Evolutionary conservation across 2,888 invertebrate genomes (phyloP).

Genomic region (Ochropacha duplaris): DNA sequence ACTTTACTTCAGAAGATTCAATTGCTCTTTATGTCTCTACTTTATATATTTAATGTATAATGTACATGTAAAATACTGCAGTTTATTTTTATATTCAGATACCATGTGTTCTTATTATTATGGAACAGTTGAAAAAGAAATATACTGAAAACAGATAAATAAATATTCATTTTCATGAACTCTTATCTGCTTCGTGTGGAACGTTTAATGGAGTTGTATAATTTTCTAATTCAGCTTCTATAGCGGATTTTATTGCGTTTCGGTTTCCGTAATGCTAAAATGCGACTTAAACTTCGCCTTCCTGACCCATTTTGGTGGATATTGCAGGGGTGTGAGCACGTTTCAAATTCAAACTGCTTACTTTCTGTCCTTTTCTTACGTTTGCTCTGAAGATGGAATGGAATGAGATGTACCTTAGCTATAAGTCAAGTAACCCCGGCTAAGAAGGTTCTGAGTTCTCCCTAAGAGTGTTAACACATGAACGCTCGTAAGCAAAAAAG

Average conservation of each 20-base stretch:
- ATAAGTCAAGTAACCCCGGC: conserved; percentile 64
- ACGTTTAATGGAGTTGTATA: conserved; percentile 47
- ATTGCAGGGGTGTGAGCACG: conserved; percentile 64
- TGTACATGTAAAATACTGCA: too few species aligned
- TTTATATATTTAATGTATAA: background rate
- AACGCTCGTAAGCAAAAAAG: conserved; percentile 9
- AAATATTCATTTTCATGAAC: conserved; percentile 19
- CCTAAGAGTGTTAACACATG: conserved; percentile 23
- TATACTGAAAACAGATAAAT: conserved; percentile 4
- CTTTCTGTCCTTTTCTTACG: conserved; percentile 53
- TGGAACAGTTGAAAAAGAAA: background rate
- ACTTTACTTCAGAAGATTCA: too few species aligned
- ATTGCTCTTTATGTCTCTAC: too few species aligned
- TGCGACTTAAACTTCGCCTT: conserved; percentile 79
- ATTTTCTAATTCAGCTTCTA: conserved; percentile 69
- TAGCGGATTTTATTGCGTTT: conserved; percentile 70
- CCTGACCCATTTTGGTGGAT: conserved; percentile 80
- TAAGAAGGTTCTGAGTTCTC: conserved; percentile 40
- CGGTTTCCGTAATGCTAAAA: conserved; percentile 70
- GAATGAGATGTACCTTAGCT: conserved; percentile 35
- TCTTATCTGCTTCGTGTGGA: conserved; percentile 24
- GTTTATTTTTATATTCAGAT: background rate
- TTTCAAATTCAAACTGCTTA: conserved; percentile 66
- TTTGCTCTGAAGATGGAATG: conserved; percentile 46
- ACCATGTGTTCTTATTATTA: background rate